A percentile compares a stretch with the other conserved stretches of the same genome.
phyloP scores from a whole-genome alignment of 2,888 invertebrate species.

The Lydus trimaculatus region DNA sequence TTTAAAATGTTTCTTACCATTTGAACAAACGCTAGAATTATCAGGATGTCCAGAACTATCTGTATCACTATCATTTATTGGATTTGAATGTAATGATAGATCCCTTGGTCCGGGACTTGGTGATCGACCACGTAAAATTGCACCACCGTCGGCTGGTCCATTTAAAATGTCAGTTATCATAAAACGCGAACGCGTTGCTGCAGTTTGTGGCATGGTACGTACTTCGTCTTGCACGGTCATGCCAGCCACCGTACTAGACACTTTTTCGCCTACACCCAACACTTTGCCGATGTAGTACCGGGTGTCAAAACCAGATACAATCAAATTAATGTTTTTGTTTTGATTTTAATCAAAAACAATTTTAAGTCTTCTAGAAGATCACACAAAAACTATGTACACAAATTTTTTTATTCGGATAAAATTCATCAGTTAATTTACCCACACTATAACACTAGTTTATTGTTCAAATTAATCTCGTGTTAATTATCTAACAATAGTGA shows the following conservation, averaged over 20 bases:
- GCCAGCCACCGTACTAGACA: constrained; percentile 59
- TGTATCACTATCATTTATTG: constrained; percentile 62
- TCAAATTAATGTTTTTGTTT: too few species aligned
- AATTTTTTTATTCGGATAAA: too few species aligned
- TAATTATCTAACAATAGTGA: not conserved
- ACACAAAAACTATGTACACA: not conserved
- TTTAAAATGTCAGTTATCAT: constrained; percentile 91
- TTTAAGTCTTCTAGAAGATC: too few species aligned
- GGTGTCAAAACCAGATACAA: not conserved
- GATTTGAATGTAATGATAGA: constrained; percentile 62
- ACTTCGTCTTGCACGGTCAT: constrained; percentile 62
- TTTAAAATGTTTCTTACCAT: too few species aligned
- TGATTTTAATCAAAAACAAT: not conserved
- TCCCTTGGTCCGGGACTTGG: constrained; percentile 66
- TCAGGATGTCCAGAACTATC: constrained; percentile 65
- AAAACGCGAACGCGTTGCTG: constrained; percentile 77
- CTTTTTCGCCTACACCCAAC: constrained; percentile 57
- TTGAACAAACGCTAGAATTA: constrained; percentile 64
- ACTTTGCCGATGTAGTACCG: constrained; percentile 48
- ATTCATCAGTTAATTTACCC: not conserved
- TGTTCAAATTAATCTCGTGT: not conserved
- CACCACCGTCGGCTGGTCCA: constrained; percentile 65
- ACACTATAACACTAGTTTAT: not conserved
- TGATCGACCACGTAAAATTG: constrained; percentile 61
- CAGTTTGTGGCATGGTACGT: constrained; percentile 59